Percentiles rank a stretch among this genome's conserved stretches.
Conservation (phyloP, 1,140 invertebrate species). For the Papilio xuthus region DNA sequence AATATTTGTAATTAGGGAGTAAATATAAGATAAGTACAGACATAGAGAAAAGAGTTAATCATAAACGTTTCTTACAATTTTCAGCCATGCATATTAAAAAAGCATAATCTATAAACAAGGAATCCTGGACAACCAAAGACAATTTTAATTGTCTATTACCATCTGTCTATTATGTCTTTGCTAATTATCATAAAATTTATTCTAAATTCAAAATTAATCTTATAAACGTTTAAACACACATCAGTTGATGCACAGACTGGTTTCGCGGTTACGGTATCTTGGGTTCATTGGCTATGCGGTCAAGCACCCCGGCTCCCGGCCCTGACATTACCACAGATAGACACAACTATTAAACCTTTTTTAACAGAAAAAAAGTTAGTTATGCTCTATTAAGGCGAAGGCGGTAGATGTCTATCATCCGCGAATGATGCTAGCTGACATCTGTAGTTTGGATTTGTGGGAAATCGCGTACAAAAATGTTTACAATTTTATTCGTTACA, state of each 20-base stretch:
- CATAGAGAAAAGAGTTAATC: too few relatives aligned
- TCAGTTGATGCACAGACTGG: conserved; percentile 43
- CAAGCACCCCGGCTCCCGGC: conserved; percentile 54
- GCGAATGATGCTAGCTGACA: conserved; percentile 6
- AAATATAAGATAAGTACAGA: too few relatives aligned
- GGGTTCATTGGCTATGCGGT: conserved; percentile 45
- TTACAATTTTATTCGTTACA: neutral
- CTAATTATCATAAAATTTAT: neutral
- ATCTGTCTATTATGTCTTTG: neutral
- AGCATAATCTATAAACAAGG: too few relatives aligned
- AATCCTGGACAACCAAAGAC: neutral
- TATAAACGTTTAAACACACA: neutral
- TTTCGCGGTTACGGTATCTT: conserved; percentile 55
- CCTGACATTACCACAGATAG: conserved; percentile 55
- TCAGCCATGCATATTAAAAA: too few relatives aligned
- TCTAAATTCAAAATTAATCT: neutral
- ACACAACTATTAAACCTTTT: conserved; percentile 33
- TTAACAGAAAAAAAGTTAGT: conserved; percentile 19
- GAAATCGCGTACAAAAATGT: conserved; percentile 4
- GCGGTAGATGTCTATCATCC: conserved; percentile 21
- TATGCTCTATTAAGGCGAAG: conserved; percentile 34
- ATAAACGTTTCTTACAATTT: too few relatives aligned
- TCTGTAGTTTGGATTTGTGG: conserved; percentile 12
- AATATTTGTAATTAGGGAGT: too few relatives aligned
- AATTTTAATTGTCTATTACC: neutral